phyloP scores from a whole-genome alignment of 2,113 vertebrate genomes.

The Epinephelus cyanopodus region DNA sequence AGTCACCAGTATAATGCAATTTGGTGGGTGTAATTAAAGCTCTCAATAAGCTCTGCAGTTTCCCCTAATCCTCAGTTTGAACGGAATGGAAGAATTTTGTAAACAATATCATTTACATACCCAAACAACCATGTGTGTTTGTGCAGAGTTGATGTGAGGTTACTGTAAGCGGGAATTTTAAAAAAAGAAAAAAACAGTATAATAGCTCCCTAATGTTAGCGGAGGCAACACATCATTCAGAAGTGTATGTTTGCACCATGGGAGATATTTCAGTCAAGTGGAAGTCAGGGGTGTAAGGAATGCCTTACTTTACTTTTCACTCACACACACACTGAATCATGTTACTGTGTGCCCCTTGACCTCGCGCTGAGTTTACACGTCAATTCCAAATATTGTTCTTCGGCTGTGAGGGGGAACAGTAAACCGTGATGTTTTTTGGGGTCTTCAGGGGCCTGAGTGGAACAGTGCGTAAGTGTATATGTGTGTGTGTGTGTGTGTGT shows the following conservation, averaged over 20 bases:
- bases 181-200: background rate
- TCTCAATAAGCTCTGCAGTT: conserved; percentile 50
- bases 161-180: conserved; percentile 8
- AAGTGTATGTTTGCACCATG: conserved; percentile 13
- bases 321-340: conserved; percentile 35
- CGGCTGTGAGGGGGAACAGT: conserved; percentile 64
- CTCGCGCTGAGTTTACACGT: conserved; percentile 66
- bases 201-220: background rate
- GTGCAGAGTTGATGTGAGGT: conserved; percentile 27
- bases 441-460: conserved; percentile 51
- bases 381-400: conserved; percentile 80
- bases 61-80: conserved; percentile 33
- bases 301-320: conserved; percentile 40
- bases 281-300: conserved; percentile 27
- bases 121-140: conserved; percentile 22
- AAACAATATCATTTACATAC: conserved; percentile 40
- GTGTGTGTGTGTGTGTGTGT: background rate
- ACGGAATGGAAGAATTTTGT: conserved; percentile 29
- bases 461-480: conserved; percentile 42
- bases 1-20: conserved; percentile 54
- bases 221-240: conserved; percentile 22
- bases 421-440: conserved; percentile 66
- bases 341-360: conserved; percentile 56
- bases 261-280: conserved; percentile 37
- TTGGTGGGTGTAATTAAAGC: conserved; percentile 74